These are phyloP conservation scores for Myotis yumanensis DNA, from an alignment of 2,113 vertebrate genomes.

Conservation along the genomic window DNA sequence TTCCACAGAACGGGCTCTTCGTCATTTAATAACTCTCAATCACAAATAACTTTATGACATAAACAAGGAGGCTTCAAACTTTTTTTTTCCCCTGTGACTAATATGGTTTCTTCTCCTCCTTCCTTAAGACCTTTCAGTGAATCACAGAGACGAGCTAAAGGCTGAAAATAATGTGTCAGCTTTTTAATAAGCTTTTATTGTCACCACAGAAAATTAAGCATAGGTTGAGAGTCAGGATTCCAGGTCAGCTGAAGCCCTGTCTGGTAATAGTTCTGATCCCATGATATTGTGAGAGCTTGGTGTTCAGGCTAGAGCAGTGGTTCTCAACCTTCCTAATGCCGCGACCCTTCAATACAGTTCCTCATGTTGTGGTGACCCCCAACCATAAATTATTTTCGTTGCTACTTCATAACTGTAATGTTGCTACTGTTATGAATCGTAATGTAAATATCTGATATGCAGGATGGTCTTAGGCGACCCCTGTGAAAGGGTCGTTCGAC, in stretches of 20 bases:
- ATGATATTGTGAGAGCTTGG: background rate
- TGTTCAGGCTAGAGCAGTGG: background rate
- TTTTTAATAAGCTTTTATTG: constrained; percentile 62
- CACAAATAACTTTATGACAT: background rate
- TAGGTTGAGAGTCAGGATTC: constrained; percentile 35
- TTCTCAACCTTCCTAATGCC: too few relatives aligned
- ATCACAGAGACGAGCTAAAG: constrained; percentile 18
- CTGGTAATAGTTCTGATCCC: constrained; percentile 46
- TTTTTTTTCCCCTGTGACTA: background rate
- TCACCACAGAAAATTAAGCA: constrained; percentile 59
- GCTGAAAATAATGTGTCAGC: constrained; percentile 19
- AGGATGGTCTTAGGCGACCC: too few relatives aligned
- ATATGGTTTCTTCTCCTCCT: constrained; percentile 9
- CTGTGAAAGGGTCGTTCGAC: too few relatives aligned
- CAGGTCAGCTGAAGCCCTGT: background rate
- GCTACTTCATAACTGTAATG: too few relatives aligned
- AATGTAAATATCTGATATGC: too few relatives aligned
- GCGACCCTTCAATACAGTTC: too few relatives aligned
- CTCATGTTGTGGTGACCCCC: too few relatives aligned
- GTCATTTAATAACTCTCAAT: background rate
- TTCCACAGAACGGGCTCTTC: background rate
- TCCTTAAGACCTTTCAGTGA: constrained; percentile 28
- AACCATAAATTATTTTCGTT: too few relatives aligned
- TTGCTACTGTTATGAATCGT: too few relatives aligned
- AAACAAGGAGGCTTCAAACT: background rate